Evolutionary conservation across 2,888 invertebrate genomes (phyloP).

Genomic region (Aplocera efformata): DNA sequence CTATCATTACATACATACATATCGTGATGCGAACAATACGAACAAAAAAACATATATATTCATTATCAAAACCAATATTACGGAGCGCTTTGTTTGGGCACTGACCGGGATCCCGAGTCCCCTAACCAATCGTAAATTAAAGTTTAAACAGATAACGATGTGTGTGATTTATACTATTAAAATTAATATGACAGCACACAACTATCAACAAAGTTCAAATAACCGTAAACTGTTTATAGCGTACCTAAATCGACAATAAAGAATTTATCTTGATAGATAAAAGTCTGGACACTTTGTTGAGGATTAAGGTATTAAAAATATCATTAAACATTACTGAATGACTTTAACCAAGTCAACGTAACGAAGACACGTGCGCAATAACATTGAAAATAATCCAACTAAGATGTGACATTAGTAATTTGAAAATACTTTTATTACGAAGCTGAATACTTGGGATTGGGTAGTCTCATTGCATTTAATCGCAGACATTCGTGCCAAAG

Average conservation of each 20-base stretch:
- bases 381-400: conserved; percentile 9
- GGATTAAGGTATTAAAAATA: conserved; percentile 1
- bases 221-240: conserved; percentile 6
- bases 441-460: conserved; percentile 1
- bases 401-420: conserved; percentile 9
- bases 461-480: conserved; percentile 17
- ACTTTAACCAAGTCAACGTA: conserved; percentile 3
- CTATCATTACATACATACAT: too few species aligned
- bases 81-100: too few species aligned
- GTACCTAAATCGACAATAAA: conserved; percentile 8
- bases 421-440: neutral
- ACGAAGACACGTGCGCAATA: neutral
- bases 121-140: too few species aligned
- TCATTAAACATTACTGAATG: conserved; percentile 2
- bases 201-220: neutral
- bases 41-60: too few species aligned
- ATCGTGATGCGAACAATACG: too few species aligned
- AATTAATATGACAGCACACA: neutral
- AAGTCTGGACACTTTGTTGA: neutral
- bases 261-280: conserved; percentile 2
- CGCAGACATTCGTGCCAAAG: conserved; percentile 20
- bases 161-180: neutral
- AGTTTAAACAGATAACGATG: too few species aligned
- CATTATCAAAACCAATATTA: too few species aligned
- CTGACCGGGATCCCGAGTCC: too few species aligned